A percentile compares a stretch with the other conserved stretches of the same genome.
These are phyloP conservation scores for Auanema sp. DNA, from an alignment of 2,888 invertebrate genomes.

Conservation along the genomic window DNA sequence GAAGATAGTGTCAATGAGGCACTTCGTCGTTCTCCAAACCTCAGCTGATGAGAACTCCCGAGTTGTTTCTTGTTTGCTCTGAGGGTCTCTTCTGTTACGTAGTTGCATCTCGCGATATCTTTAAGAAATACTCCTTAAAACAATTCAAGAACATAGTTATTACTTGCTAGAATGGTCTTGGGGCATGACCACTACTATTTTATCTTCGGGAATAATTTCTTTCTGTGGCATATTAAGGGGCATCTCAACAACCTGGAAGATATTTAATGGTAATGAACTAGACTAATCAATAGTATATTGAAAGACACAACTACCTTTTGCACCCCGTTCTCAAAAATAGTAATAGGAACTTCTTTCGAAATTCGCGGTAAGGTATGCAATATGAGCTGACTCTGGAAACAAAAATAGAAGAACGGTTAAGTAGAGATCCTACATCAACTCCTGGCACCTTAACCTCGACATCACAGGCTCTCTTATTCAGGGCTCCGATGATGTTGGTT, in stretches of 20 bases:
- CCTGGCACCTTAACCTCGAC: constrained; percentile 3
- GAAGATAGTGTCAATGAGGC: not conserved
- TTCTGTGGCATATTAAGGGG: constrained; percentile 7
- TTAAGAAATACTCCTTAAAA: not conserved
- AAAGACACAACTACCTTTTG: constrained; percentile 5
- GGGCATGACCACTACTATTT: constrained; percentile 35
- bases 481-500: constrained; percentile 7
- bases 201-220: constrained; percentile 28
- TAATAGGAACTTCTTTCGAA: constrained; percentile 6
- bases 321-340: constrained; percentile 6
- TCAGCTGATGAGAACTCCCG: not conserved
- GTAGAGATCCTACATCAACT: not conserved
- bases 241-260: constrained; percentile 4
- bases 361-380: constrained; percentile 10
- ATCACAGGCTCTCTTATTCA: constrained; percentile 1
- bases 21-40: not conserved
- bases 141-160: not conserved
- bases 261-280: not conserved
- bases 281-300: not conserved
- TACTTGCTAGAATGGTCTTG: constrained; percentile 23
- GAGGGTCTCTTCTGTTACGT: not conserved
- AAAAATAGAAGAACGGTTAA: not conserved
- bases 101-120: constrained; percentile 8
- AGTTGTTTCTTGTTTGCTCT: constrained; percentile 1
- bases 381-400: constrained; percentile 9